Percentiles rank a stretch among this genome's conserved stretches.
Evolutionary conservation across 2,113 vertebrate genomes (phyloP).

Genomic region (Ramphastos sulfuratus): DNA sequence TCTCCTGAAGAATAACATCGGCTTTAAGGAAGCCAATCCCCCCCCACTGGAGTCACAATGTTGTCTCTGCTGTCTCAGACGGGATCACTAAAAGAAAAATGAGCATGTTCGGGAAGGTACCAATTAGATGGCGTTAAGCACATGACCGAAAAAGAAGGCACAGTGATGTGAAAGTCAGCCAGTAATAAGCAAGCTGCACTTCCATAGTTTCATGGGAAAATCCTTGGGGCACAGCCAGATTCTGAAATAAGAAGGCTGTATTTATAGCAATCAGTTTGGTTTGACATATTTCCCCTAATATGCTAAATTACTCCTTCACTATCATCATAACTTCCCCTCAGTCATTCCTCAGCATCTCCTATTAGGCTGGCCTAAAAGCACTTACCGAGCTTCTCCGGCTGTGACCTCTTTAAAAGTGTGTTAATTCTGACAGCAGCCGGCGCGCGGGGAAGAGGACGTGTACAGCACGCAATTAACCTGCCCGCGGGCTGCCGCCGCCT

Average conservation of each 20-base stretch:
- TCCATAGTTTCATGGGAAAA: constrained; percentile 59
- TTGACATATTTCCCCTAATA: constrained; percentile 73
- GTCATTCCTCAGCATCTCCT: constrained; percentile 51
- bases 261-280: constrained; percentile 70
- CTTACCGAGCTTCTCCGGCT: constrained; percentile 16
- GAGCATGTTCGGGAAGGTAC: constrained; percentile 17
- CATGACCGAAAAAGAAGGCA: constrained; percentile 1
- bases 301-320: constrained; percentile 64
- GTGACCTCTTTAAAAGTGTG: constrained; percentile 3
- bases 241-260: constrained; percentile 58
- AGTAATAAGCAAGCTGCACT: constrained; percentile 44
- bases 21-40: neutral
- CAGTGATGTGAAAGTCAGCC: constrained; percentile 38
- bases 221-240: constrained; percentile 69
- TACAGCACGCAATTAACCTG: neutral
- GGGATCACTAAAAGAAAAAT: constrained; percentile 11
- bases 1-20: neutral
- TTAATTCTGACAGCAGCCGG: constrained; percentile 8
- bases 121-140: constrained; percentile 16
- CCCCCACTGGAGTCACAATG: neutral
- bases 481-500: neutral
- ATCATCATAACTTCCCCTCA: constrained; percentile 63
- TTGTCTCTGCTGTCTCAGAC: constrained; percentile 3
- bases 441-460: neutral
- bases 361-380: constrained; percentile 42